Conservation (phyloP, 2,113 vertebrate genomes). For the western clawed frog (Xenopus tropicalis) region DNA sequence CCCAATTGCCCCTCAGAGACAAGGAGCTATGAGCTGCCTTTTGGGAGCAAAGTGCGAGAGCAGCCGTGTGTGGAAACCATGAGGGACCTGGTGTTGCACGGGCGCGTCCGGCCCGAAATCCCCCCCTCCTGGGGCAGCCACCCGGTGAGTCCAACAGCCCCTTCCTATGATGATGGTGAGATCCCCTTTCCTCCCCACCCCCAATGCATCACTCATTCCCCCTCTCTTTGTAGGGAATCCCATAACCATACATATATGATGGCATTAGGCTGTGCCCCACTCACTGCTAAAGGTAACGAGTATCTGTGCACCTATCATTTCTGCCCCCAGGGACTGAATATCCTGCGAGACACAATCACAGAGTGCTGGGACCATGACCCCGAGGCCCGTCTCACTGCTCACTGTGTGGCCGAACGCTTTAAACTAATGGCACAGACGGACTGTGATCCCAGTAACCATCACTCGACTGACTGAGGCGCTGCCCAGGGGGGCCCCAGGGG, state of each 20-base stretch:
- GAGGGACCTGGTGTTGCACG: constrained; percentile 83
- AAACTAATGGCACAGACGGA: constrained; percentile 67
- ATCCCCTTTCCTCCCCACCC: too few relatives aligned
- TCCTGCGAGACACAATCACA: constrained; percentile 77
- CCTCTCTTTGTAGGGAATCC: too few relatives aligned
- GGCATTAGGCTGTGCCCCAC: too few relatives aligned
- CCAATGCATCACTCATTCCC: too few relatives aligned
- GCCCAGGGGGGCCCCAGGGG: too few relatives aligned
- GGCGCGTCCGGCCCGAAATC: constrained; percentile 80
- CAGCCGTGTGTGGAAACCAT: constrained; percentile 88
- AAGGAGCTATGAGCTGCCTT: constrained; percentile 78
- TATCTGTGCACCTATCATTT: too few relatives aligned
- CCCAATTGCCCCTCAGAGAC: too few relatives aligned
- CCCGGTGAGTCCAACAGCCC: constrained; percentile 58
- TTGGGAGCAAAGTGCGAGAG: constrained; percentile 80
- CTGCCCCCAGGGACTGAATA: constrained; percentile 71
- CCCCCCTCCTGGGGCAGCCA: constrained; percentile 74
- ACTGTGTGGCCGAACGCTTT: constrained; percentile 85
- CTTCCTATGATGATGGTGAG: too few relatives aligned
- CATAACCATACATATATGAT: too few relatives aligned
- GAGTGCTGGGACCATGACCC: constrained; percentile 93
- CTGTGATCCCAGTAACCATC: constrained; percentile 57
- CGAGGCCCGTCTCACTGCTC: constrained; percentile 83
- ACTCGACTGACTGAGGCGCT: background rate
- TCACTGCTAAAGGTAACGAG: too few relatives aligned